These are phyloP conservation scores for Papilio demoleus DNA, from an alignment of 2,888 invertebrate species.

Conservation along the genomic window DNA sequence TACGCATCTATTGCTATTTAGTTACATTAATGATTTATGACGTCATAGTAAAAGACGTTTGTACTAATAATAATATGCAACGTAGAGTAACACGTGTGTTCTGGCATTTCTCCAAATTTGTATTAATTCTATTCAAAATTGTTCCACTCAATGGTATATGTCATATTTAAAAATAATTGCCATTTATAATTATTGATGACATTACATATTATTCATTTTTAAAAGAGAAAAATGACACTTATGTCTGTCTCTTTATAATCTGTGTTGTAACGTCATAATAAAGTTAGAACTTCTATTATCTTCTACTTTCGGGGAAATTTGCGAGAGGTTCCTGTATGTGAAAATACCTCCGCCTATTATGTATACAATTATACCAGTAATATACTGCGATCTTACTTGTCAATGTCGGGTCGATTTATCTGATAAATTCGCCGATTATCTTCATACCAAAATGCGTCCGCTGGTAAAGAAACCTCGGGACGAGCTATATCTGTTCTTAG, in stretches of 20 bases:
- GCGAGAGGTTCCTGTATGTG: background rate
- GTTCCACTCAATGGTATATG: background rate
- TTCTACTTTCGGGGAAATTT: background rate
- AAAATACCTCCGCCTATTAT: conserved; percentile 29
- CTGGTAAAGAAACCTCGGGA: conserved; percentile 61
- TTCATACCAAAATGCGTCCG: conserved; percentile 81
- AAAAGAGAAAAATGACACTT: background rate
- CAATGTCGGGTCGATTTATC: conserved; percentile 70
- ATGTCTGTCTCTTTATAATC: too few relatives aligned
- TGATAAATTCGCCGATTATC: conserved; percentile 79
- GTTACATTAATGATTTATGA: conserved; percentile 1
- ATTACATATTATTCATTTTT: background rate
- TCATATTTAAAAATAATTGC: conserved; percentile 1
- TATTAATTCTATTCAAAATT: conserved; percentile 18
- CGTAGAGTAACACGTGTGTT: conserved; percentile 38
- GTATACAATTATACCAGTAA: background rate
- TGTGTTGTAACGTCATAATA: too few relatives aligned
- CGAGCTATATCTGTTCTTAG: conserved; percentile 55
- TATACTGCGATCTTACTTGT: conserved; percentile 57
- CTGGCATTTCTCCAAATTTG: conserved; percentile 30
- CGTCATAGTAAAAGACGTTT: conserved; percentile 11
- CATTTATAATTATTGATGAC: background rate
- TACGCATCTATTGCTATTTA: too few relatives aligned
- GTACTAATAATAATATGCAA: conserved; percentile 34
- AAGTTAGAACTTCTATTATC: background rate